Conservation (phyloP, 2,113 vertebrate species). For the Hyperopisus bebe region DNA sequence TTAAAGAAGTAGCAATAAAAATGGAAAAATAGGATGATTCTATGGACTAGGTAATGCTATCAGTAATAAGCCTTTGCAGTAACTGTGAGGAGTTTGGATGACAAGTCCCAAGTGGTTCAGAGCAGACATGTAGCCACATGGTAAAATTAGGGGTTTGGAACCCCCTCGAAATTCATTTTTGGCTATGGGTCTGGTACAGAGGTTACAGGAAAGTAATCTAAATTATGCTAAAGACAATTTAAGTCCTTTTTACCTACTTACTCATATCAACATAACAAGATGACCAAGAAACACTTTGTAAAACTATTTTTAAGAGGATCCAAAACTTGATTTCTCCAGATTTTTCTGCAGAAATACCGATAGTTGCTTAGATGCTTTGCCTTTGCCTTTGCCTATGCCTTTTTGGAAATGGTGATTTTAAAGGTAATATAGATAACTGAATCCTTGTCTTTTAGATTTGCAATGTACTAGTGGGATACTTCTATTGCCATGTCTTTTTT, state of each 20-base stretch:
- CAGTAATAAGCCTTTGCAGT: background rate
- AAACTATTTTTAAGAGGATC: constrained; percentile 18
- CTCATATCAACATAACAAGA: constrained; percentile 29
- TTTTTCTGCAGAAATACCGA: background rate
- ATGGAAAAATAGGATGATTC: background rate
- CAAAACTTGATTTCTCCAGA: background rate
- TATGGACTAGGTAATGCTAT: background rate
- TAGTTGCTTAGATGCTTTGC: background rate
- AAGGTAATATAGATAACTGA: background rate
- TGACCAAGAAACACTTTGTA: constrained; percentile 16
- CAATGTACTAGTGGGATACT: background rate
- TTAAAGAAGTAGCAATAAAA: background rate
- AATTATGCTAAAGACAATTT: background rate
- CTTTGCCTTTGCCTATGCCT: no score
- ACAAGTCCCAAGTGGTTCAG: background rate
- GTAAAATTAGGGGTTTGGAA: background rate
- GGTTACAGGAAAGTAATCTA: background rate
- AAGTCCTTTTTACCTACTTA: background rate
- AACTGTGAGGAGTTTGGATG: background rate
- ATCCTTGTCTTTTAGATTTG: background rate
- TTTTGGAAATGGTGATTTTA: background rate
- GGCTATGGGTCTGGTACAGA: background rate
- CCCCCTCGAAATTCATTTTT: background rate
- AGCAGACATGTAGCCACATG: background rate
- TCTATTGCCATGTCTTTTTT: background rate